phyloP scores from a whole-genome alignment of 2,888 invertebrate genomes.

The Trissolcus japonicus region DNA sequence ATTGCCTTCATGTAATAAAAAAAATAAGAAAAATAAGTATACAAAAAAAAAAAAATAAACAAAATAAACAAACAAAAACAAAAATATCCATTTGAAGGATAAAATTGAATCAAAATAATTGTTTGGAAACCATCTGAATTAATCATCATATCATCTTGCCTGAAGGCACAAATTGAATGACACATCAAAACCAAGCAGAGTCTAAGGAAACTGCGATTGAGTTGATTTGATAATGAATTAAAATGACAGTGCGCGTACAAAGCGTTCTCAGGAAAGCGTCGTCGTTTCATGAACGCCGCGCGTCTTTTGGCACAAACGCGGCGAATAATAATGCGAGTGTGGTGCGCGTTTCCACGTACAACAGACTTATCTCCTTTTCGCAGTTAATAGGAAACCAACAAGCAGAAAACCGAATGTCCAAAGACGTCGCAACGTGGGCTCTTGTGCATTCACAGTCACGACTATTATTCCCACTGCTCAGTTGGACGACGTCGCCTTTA shows the following conservation, averaged over 20 bases:
- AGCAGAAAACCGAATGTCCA: slow-evolving; percentile 51
- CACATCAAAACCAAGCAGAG: background rate
- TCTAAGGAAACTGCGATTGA: no score
- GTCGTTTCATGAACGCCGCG: slow-evolving; percentile 42
- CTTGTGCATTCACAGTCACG: slow-evolving; percentile 31
- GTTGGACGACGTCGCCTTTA: slow-evolving; percentile 50
- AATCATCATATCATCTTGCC: no score
- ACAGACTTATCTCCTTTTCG: slow-evolving; percentile 47
- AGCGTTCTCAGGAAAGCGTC: slow-evolving; percentile 45
- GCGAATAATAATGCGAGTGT: slow-evolving; percentile 33
- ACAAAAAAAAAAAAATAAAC: no score
- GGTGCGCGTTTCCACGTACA: slow-evolving; percentile 38
- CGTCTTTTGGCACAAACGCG: slow-evolving; percentile 37
- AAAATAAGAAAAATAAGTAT: slow-evolving; percentile 9
- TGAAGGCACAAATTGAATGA: background rate
- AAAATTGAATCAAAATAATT: no score
- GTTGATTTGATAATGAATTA: slow-evolving; percentile 46
- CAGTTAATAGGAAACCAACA: slow-evolving; percentile 56
- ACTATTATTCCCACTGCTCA: slow-evolving; percentile 47
- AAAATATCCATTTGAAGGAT: no score
- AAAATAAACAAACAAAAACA: no score
- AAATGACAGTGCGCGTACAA: slow-evolving; percentile 51
- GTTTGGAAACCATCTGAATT: no score
- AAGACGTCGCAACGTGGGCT: slow-evolving; percentile 29
- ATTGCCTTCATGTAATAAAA: background rate